Evolutionary conservation across 2,113 vertebrate species (phyloP).

Genomic region (Theropithecus gelada): DNA sequence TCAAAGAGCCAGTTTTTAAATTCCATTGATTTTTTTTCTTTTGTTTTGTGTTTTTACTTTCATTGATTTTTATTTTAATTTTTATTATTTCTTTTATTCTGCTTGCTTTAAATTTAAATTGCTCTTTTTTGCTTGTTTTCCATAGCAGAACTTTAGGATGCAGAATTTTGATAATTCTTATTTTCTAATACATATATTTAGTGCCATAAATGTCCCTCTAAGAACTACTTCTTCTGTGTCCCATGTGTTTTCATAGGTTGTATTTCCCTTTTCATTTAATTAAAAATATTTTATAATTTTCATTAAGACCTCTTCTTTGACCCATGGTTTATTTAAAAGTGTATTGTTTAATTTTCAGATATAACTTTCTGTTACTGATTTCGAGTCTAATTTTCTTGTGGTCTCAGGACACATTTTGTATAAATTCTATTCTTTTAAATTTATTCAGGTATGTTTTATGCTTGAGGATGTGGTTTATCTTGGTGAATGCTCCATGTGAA

Average conservation of each 20-base stretch:
- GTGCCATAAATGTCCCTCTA: neutral
- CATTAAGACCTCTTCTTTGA: neutral
- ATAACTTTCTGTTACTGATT: neutral
- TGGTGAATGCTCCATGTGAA: neutral
- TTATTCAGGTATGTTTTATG: neutral
- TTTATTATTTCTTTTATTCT: constrained; percentile 12
- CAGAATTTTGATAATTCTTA: neutral
- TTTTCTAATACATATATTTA: neutral
- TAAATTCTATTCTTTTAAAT: neutral
- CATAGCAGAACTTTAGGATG: neutral
- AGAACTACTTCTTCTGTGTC: neutral
- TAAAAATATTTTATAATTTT: neutral
- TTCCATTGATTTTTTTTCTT: constrained; percentile 32
- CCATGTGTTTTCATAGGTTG: neutral
- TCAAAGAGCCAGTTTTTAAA: neutral
- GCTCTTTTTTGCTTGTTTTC: neutral
- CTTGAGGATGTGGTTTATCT: neutral
- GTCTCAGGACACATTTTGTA: neutral
- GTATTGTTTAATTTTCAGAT: neutral
- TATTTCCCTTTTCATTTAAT: constrained; percentile 13
- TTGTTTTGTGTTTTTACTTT: neutral
- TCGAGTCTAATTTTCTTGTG: neutral
- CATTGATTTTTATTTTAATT: neutral
- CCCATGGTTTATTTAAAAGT: neutral
- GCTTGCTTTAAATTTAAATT: neutral